Evolutionary conservation across 2,797 vertebrate species (phyloP).

Genomic region (Hipposideros larvatus): DNA sequence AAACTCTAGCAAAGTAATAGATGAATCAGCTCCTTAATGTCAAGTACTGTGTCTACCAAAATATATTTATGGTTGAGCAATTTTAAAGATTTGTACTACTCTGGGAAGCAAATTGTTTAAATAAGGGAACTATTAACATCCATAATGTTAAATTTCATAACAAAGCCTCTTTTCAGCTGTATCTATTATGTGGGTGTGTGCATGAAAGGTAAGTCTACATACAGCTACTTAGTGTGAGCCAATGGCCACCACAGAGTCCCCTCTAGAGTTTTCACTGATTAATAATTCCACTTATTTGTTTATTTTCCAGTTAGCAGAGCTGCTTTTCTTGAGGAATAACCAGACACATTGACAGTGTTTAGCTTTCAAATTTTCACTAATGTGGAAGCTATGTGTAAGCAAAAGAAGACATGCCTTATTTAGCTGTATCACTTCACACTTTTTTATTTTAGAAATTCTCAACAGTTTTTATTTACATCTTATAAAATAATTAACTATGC

Average conservation of each 20-base stretch:
- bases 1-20: conserved; percentile 28
- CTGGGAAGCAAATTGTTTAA: conserved; percentile 4
- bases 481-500: conserved; percentile 58
- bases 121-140: not conserved
- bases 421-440: not conserved
- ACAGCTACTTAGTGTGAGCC: not conserved
- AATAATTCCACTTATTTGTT: not conserved
- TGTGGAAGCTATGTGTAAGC: conserved; percentile 1
- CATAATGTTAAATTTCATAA: not conserved
- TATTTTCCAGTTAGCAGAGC: conserved; percentile 51
- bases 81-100: conserved; percentile 27
- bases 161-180: not conserved
- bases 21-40: not conserved
- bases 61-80: not conserved
- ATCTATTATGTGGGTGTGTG: not conserved
- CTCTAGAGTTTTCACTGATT: conserved; percentile 51
- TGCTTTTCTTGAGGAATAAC: conserved; percentile 15
- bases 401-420: conserved; percentile 51
- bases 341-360: not conserved
- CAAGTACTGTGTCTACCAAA: conserved; percentile 16
- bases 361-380: conserved; percentile 38
- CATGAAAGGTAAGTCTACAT: conserved; percentile 21
- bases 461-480: conserved; percentile 15
- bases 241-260: not conserved
- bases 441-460: conserved; percentile 61